Conservation (phyloP, 2,797 vertebrate genomes). For the Sebastes paucispinis region DNA sequence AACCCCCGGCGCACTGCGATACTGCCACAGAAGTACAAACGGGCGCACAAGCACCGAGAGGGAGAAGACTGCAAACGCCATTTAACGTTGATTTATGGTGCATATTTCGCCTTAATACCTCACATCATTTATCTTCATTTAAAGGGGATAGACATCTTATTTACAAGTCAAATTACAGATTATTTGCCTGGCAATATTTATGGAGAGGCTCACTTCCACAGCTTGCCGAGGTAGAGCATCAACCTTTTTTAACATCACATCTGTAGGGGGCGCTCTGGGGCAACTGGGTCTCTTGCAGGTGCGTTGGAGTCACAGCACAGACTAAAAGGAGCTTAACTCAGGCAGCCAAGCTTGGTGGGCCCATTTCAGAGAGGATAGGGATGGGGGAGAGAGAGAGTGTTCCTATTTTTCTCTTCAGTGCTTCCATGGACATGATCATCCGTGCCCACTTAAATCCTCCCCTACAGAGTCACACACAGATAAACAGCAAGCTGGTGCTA, state of each 20-base stretch:
- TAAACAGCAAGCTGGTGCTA: constrained; percentile 41
- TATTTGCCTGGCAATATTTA: constrained; percentile 46
- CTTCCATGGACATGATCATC: constrained; percentile 59
- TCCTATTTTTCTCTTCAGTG: constrained; percentile 69
- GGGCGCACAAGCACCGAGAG: constrained; percentile 28
- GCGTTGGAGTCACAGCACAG: constrained; percentile 18
- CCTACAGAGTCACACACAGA: constrained; percentile 55
- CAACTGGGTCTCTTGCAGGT: constrained; percentile 16
- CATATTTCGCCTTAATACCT: constrained; percentile 52
- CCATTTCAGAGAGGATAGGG: constrained; percentile 62
- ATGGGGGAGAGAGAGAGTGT: constrained; percentile 5
- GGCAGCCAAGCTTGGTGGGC: constrained; percentile 63
- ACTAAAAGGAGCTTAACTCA: constrained; percentile 66
- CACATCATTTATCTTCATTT: constrained; percentile 72
- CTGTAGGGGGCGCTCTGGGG: constrained; percentile 29
- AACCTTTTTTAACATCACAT: not conserved
- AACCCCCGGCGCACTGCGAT: constrained; percentile 47
- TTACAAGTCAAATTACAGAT: constrained; percentile 71
- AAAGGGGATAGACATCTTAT: constrained; percentile 56
- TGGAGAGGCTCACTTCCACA: not conserved
- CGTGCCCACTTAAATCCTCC: constrained; percentile 61
- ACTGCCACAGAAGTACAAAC: constrained; percentile 20
- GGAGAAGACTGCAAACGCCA: constrained; percentile 37
- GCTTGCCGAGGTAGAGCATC: not conserved
- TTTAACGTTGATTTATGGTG: constrained; percentile 76